Base-by-base conservation (phyloP, 2,113 vertebrate genomes). In the Albula goreensis region DNA sequence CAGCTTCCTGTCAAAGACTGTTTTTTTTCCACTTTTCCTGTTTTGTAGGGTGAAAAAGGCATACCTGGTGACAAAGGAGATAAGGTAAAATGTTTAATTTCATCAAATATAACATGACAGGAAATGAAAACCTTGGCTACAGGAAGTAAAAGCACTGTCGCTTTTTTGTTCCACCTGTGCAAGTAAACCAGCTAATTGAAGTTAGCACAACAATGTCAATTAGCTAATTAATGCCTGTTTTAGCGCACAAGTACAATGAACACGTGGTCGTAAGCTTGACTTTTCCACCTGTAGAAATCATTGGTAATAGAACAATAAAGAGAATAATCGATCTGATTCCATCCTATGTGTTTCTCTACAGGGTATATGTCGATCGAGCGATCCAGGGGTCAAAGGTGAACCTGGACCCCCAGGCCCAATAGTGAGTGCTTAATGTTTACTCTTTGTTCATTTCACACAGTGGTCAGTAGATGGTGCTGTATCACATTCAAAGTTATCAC, bases 331-430 rank as follows among this genome's bases (percentile, higher is more conserved):
- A 77, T 4, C 80, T 81, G 52, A 57, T 53, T 7, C 12, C 51
- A 74, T 53, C 15, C 4, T 66, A 41, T 7, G 25, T 81, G 85
- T 85, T 88, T 6, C 13, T 89, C 86, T 89, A 25, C 88, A 95
- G 95, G 93, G 92, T 22, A 12, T 2, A 9, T 96, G 95, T 82
- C 7, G 52, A n/a, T 92, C 93, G 56, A 0, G 89, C 92, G 48
- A 15, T 0, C 0, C 0, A 3, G 96, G 95, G 53, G 87, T 97
- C 8, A 99, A 99, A 91, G 98, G 98, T 31, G 94, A 98, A 48
- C 93, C 89, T 0, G 98, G 98, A 13, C 94, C 92, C 17, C 94
- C 93, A 5, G 98, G 98, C 80, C 93, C 94, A 83, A 92, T 89
- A 51, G 98, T 99, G 93, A 95, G 98, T 96, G 7, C 0, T 2